Evolutionary conservation across 2,888 invertebrate species (phyloP).

Genomic region (Cryptocephalus primarius): DNA sequence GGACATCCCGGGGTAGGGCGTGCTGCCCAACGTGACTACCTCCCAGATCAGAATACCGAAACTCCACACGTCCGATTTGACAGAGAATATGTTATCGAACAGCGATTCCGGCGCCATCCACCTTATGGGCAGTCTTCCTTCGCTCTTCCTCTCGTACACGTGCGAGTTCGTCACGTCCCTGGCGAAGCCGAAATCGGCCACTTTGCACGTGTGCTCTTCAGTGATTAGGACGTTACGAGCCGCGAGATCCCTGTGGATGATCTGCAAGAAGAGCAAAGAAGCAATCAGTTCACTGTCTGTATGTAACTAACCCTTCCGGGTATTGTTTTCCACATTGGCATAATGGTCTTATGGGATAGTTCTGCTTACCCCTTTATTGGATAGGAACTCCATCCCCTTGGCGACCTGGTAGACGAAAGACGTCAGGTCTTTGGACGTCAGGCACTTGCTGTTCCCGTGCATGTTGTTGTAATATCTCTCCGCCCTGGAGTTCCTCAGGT

Average conservation of each 20-base stretch:
- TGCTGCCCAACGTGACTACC: conserved; percentile 88
- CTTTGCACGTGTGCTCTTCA: conserved; percentile 80
- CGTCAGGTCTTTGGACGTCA: conserved; percentile 79
- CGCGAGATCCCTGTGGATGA: conserved; percentile 83
- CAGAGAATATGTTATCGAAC: conserved; percentile 87
- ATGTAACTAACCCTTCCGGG: too few species aligned
- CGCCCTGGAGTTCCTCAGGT: conserved; percentile 73
- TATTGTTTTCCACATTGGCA: too few species aligned
- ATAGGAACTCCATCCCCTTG: conserved; percentile 79
- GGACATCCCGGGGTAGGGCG: conserved; percentile 88
- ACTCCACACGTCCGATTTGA: conserved; percentile 93
- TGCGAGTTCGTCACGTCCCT: conserved; percentile 81
- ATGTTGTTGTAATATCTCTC: conserved; percentile 72
- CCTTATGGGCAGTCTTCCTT: conserved; percentile 55
- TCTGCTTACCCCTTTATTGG: conserved; percentile 65
- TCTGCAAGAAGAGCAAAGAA: conserved; percentile 39
- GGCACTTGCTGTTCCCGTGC: conserved; percentile 61
- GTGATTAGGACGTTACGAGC: conserved; percentile 81
- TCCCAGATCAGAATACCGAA: conserved; percentile 94
- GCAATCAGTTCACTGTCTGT: too few species aligned
- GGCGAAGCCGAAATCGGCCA: conserved; percentile 91
- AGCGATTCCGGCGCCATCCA: conserved; percentile 97
- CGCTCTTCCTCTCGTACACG: conserved; percentile 79
- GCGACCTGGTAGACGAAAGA: conserved; percentile 88
- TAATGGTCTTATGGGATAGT: too few species aligned